Percentiles rank a stretch among this genome's conserved stretches.
Evolutionary conservation across 2,113 vertebrate species (phyloP).

Genomic region (Pituophis catenifer): DNA sequence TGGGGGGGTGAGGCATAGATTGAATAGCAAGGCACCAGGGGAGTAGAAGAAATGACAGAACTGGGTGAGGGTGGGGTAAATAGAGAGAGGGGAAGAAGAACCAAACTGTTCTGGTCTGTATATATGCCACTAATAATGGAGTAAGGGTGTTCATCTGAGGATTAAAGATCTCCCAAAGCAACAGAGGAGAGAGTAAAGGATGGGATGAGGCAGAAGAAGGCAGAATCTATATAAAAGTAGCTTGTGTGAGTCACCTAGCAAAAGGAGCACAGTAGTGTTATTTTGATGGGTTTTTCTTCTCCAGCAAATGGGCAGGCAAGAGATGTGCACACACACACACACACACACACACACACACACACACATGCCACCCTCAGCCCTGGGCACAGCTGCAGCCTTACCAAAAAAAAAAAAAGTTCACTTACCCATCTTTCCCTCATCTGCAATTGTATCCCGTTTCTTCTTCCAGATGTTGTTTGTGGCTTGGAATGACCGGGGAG

Average conservation of each 20-base stretch:
- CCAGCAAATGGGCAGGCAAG: background rate
- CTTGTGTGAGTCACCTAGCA: conserved; percentile 67
- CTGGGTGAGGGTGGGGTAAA: background rate
- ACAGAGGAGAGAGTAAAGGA: conserved; percentile 38
- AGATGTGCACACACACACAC: background rate
- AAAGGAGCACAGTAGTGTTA: background rate
- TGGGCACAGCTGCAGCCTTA: conserved; percentile 50
- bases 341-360: background rate
- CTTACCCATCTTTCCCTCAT: conserved; percentile 74
- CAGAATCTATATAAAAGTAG: conserved; percentile 55
- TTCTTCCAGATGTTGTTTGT: conserved; percentile 42
- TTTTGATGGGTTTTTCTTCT: background rate
- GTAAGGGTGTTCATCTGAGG: conserved; percentile 3
- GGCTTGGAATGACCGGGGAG: background rate
- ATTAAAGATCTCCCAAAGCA: background rate
- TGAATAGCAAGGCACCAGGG: background rate
- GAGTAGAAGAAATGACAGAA: background rate
- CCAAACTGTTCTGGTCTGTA: background rate
- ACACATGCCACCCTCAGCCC: background rate
- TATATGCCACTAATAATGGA: background rate
- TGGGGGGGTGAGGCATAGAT: background rate
- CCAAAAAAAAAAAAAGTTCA: conserved; percentile 72
- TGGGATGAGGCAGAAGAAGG: background rate
- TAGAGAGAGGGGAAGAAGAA: background rate
- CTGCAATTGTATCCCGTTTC: conserved; percentile 33